Base-by-base conservation (phyloP, 2,113 vertebrate genomes). In the Tychaedon coryphoeus region DNA sequence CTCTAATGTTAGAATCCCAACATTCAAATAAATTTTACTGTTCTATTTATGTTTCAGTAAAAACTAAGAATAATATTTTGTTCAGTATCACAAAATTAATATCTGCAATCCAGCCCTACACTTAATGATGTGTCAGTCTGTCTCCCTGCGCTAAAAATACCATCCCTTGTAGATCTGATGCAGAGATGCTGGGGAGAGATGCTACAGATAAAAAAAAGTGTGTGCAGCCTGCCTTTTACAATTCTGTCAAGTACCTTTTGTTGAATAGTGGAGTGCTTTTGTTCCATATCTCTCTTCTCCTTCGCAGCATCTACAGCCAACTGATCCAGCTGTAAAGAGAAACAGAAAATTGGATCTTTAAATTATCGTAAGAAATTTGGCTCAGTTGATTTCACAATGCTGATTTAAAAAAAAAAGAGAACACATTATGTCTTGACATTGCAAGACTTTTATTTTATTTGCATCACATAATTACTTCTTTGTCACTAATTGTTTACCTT, bases 261-360 rank as follows among this genome's bases (percentile, higher is more conserved):
- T 60, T 99, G 99, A 97, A 99, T 99, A 92, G 99, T 99, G 86
- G 99, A 99, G 97, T 99, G 99, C 86, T 99, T 99, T 93, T 98
- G 98, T 90, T 99, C 99, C 99, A 99, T 99, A 93, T 99, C 99
- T 94, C 98, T 98, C 97, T 99, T 99, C 98, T 99, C 99, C 97
- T 98, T 99, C 74, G 99, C 99, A 94, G 99, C 99, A 97, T 99
- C 99, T 71, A 99, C 97, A 98, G 99, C 98, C 97, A 99, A 98
- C 97, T 97, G 98, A 98, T 99, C 99, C 98, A 99, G 98, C 99
- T 99, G 98, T 88, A 98, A 98, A 71, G 95, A 84, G 96, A 57
- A 90, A 95, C 66, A 94, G 34, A 92, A 97, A 95, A 90, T 86
- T 67, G 86, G 47, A 92, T 57, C 87, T 89, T 45, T 85, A 96